Evolutionary conservation across 2,888 invertebrate genomes (phyloP).

Genomic region (Drosophila mettleri): DNA sequence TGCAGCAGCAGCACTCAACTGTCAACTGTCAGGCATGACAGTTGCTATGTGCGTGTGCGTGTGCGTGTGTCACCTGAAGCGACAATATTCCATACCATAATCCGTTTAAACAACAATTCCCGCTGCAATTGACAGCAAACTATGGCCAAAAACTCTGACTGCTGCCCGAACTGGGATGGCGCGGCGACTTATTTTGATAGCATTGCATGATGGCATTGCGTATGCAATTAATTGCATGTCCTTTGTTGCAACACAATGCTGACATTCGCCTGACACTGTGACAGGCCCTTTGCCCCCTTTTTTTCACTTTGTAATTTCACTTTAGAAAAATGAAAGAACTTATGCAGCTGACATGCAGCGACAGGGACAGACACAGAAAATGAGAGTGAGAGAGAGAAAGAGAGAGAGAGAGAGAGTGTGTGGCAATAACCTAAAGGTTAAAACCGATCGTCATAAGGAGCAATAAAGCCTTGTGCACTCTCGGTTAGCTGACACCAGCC

Average conservation of each 20-base stretch:
- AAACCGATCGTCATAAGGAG: slow-evolving; percentile 17
- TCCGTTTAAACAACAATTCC: slow-evolving; percentile 70
- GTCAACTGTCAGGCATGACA: slow-evolving; percentile 63
- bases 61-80: slow-evolving; percentile 34
- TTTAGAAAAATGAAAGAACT: slow-evolving; percentile 39
- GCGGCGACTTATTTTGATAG: slow-evolving; percentile 7
- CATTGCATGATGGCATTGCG: slow-evolving; percentile 14
- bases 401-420: not conserved
- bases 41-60: slow-evolving; percentile 2
- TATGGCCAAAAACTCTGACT: slow-evolving; percentile 12
- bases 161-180: not conserved
- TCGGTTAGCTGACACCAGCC: slow-evolving; percentile 9
- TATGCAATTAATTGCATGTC: slow-evolving; percentile 58
- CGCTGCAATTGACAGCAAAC: slow-evolving; percentile 49
- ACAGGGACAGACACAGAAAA: too few relatives aligned
- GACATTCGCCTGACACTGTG: slow-evolving; percentile 52
- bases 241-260: slow-evolving; percentile 37
- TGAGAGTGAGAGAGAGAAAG: not conserved
- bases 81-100: slow-evolving; percentile 51
- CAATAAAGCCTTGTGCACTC: not conserved
- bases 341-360: slow-evolving; percentile 26
- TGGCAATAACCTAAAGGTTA: too few relatives aligned
- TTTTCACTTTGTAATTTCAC: slow-evolving; percentile 52
- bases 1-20: slow-evolving; percentile 38
- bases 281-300: slow-evolving; percentile 47